Percentiles rank a stretch among this genome's conserved stretches.
Evolutionary conservation across 2,113 vertebrate species (phyloP).

Genomic region (Jaculus jaculus): DNA sequence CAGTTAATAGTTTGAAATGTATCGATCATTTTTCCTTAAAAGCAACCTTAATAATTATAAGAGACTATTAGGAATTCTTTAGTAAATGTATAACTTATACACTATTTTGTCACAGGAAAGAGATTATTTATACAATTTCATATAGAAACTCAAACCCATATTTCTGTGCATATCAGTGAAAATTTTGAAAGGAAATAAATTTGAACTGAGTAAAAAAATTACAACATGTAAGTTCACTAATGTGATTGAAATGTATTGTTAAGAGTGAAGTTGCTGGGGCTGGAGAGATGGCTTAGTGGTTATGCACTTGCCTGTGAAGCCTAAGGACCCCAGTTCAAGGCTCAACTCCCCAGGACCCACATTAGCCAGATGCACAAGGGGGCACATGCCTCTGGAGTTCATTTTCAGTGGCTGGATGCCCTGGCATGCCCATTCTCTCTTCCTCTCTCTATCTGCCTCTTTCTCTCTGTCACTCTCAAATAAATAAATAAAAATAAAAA

Average conservation of each 20-base stretch:
- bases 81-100: not conserved
- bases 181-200: not conserved
- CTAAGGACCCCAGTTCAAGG: no score
- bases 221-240: not conserved
- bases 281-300: no score
- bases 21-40: not conserved
- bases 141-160: not conserved
- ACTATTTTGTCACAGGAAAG: not conserved
- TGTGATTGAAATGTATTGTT: not conserved
- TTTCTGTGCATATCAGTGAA: not conserved
- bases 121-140: not conserved
- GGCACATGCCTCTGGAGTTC: no score
- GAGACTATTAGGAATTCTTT: not conserved
- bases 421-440: no score
- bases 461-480: no score
- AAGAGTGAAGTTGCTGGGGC: not conserved
- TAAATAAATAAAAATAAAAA: no score
- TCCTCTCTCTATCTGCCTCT: no score
- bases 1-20: not conserved
- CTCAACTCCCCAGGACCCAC: no score
- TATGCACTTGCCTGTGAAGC: no score
- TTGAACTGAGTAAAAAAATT: not conserved
- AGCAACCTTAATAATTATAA: not conserved
- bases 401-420: no score
- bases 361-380: no score